Base-by-base conservation (phyloP, 2,797 vertebrate genomes). In the Myotis myotis region DNA sequence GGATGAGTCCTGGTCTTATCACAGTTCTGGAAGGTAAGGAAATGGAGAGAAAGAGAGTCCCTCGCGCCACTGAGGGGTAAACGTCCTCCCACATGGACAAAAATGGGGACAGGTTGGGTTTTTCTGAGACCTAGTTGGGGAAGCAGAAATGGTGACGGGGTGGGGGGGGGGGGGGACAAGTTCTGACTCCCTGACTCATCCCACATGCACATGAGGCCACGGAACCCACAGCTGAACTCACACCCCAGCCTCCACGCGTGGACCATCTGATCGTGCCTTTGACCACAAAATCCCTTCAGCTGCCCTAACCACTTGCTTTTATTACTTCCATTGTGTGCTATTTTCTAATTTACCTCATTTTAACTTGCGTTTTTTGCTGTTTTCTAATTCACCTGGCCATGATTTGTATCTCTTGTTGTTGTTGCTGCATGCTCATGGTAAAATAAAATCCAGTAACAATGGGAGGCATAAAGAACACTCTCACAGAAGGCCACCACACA, bases 21-120 rank as follows among this genome's bases (percentile, higher is more conserved):
- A 16, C 19, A 87, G 9, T 83, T 83, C 25, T 72, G 64, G n/a
- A 85, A 66, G 78, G n/a, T 62, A n/a, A 83, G 41, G 53, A 55
- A 57, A 87, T 8, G 20, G n/a, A 68, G 17, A 23, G 17, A 84
- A 64, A 64, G 20, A 53, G 10, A 36, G 16, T 68, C 33, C 11
- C 47, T 38, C 36, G 8, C n/a, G 19, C 33, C 30, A 19, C 20
- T 36, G 49, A 22, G n/a, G 3, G 13, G 20, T 30, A 33, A 68
- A 74, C 57, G 13, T 49, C 75, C n/a, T 30, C 49, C 8, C 7
- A 38, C 57, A 22, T 23, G 23, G 5, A 66, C 74, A 72, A 10
- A 22, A 30, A 36, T 1, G 11, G 36, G 8, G 0, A 28, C 33
- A 64, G 10, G 22, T 25, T 10, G 28, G 47, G 30, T 36, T 71